phyloP scores from a whole-genome alignment of 2,797 vertebrate species.

The Psittacula derbiana region DNA sequence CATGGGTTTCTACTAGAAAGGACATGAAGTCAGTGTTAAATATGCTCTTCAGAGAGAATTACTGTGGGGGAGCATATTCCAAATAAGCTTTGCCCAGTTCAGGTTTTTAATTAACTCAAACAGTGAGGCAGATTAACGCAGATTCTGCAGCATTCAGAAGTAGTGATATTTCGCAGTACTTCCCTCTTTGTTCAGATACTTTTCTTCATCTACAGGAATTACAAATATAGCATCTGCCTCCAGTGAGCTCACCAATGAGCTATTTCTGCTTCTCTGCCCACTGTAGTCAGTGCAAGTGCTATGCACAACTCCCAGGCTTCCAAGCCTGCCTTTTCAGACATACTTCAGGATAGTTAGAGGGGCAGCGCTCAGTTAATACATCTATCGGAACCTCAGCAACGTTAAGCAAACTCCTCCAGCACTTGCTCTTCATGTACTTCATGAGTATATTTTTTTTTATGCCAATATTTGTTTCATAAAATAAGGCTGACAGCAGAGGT shows the following conservation, averaged over 20 bases:
- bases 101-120: not conserved
- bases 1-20: not conserved
- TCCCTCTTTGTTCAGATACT: not conserved
- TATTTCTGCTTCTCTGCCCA: constrained; percentile 19
- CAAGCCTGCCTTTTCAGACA: not conserved
- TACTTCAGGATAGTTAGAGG: not conserved
- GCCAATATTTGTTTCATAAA: not conserved
- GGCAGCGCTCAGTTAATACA: not conserved
- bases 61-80: not conserved
- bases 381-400: not conserved
- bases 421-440: not conserved
- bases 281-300: not conserved
- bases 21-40: not conserved
- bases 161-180: not conserved
- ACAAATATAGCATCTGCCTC: not conserved
- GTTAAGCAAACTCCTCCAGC: not conserved
- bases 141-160: not conserved
- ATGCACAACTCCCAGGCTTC: not conserved
- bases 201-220: not conserved
- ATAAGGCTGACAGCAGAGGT: constrained; percentile 3
- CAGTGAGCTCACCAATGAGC: not conserved
- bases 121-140: not conserved
- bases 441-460: not conserved
- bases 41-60: not conserved
- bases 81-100: not conserved